Base-by-base conservation (phyloP, 2,797 vertebrate genomes). In the Alfaro cultratus region DNA sequence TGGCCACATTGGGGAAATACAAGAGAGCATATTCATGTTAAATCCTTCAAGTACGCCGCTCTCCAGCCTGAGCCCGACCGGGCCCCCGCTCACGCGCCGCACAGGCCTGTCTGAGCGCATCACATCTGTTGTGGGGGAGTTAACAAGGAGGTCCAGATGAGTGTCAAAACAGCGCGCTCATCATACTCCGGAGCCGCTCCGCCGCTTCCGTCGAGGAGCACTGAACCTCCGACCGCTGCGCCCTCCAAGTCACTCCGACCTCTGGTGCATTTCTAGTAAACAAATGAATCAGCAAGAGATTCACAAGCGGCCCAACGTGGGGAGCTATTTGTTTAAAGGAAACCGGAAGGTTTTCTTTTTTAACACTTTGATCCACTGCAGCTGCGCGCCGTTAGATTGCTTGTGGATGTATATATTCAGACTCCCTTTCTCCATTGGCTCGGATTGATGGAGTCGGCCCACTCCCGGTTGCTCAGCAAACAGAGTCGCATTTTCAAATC, bases 131-230 rank as follows among this genome's bases (percentile, higher is more conserved):
- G 89, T 87, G 80, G 90, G 86, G 79, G 86, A 89, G 91, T 88
- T 94, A 92, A 92, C 92, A 94, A 94, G 89, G 88, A 91, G 90
- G 84, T 90, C 86, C 78, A 83, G 91, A 93, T 93, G 89, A 92
- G 85, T 94, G 94, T 95, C 94, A 94, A 91, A 95, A 95, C 90
- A 94, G 80, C 68, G 81, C 73, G 60, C 81, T 89, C 89, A 80
- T 93, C 91, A 91, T 87, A 85, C 57, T 39, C 72, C 60, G n/a
- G 62, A 83, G 83, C 81, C 73, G 83, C 73, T 41, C 78, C 46
- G 60, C 81, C 75, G 77, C 88, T 81, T 60, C 72, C 41, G 76
- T 73, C 34, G 81, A 84, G 82, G 81, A 88, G 77, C 67, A 34
- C 78, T 80, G 45, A 83, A 80, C 80, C 81, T 39, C n/a, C 21